A percentile compares a stretch with the other conserved stretches of the same genome.
Conservation (phyloP, 2,113 vertebrate genomes). For the Ceyx melanurus region DNA sequence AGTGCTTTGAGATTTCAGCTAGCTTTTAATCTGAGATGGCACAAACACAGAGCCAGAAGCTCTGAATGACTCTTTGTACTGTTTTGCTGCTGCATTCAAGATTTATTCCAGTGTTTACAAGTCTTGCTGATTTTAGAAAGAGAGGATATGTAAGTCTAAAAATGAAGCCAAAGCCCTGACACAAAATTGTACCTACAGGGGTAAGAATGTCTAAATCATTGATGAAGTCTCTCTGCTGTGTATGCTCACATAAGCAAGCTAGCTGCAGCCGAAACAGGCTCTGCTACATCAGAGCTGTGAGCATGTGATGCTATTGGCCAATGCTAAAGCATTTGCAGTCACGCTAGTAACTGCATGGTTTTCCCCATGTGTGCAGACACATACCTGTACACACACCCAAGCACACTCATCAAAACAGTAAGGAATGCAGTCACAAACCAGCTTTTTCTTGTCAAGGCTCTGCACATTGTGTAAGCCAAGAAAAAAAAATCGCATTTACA, state of each 20-base stretch:
- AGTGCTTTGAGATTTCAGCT: background rate
- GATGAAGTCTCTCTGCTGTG: background rate
- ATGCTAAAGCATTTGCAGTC: background rate
- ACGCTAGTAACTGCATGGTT: background rate
- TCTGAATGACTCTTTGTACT: background rate
- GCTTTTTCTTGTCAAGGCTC: background rate
- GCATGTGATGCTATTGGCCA: too few species aligned
- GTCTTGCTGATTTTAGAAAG: background rate
- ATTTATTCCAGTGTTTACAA: background rate
- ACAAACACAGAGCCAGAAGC: background rate
- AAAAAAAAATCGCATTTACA: conserved; percentile 40
- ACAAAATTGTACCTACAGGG: background rate
- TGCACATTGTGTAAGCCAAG: background rate
- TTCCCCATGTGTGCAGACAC: background rate
- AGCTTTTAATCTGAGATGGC: background rate
- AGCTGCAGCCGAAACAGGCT: background rate
- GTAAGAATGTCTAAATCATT: background rate
- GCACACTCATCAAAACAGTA: too few species aligned
- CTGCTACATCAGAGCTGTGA: background rate
- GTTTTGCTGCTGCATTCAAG: background rate
- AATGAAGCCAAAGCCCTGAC: background rate
- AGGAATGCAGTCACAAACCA: background rate
- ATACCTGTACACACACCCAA: background rate
- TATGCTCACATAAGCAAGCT: background rate
- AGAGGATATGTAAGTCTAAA: background rate